A percentile compares a stretch with the other conserved stretches of the same genome.
These are phyloP conservation scores for Calephelis virginiensis DNA, from an alignment of 1,140 invertebrate genomes.

Conservation along the genomic window DNA sequence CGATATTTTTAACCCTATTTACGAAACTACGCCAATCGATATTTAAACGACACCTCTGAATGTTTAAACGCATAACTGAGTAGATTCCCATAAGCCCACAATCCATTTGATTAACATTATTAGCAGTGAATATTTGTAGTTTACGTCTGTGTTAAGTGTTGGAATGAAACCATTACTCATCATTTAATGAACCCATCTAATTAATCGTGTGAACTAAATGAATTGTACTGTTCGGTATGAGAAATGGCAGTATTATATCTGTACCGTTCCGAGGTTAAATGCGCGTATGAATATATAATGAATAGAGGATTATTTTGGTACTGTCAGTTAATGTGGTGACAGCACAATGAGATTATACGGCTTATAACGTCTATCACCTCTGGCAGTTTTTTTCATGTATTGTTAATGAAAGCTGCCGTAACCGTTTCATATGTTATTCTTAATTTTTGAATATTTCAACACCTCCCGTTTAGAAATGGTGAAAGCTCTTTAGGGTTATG, in stretches of 20 bases:
- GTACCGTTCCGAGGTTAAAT: slow-evolving; percentile 56
- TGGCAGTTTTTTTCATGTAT: slow-evolving; percentile 30
- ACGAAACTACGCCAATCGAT: background rate
- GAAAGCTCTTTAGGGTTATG: background rate
- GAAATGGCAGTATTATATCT: slow-evolving; percentile 52
- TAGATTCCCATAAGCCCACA: slow-evolving; percentile 11
- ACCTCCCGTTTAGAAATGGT: background rate
- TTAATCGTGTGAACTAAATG: slow-evolving; percentile 54
- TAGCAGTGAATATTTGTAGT: slow-evolving; percentile 31
- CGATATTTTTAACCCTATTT: background rate
- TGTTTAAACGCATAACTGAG: background rate
- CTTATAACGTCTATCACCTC: slow-evolving; percentile 54
- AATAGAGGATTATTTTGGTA: slow-evolving; percentile 69
- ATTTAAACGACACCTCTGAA: background rate
- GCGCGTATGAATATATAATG: slow-evolving; percentile 62
- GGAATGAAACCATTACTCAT: slow-evolving; percentile 20
- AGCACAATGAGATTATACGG: slow-evolving; percentile 64
- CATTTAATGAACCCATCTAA: slow-evolving; percentile 26
- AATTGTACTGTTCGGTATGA: slow-evolving; percentile 49
- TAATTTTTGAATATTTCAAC: background rate
- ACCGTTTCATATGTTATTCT: slow-evolving; percentile 20
- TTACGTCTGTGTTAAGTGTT: slow-evolving; percentile 15
- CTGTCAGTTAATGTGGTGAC: slow-evolving; percentile 67
- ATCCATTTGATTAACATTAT: slow-evolving; percentile 19
- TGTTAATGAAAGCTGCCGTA: slow-evolving; percentile 48